Evolutionary conservation across 2,888 invertebrate species (phyloP), one percentile per base, ranked within the genome.

Genomic region (Philhelius pedissequus): DNA sequence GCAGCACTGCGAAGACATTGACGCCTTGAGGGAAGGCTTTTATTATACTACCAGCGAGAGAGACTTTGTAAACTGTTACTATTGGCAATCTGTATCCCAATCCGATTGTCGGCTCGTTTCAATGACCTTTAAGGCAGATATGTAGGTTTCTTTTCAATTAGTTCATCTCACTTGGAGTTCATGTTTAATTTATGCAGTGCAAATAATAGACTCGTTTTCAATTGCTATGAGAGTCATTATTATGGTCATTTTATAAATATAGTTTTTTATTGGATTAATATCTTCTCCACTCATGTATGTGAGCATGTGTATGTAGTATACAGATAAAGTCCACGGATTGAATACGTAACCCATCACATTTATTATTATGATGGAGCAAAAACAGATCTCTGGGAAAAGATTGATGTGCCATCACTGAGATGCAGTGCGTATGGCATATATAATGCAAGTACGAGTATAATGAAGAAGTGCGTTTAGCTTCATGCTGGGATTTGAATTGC

Each of bases 171-270:
- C 56, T 58, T 62, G 18, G 40, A 20, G 38, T 70, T 56, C 27
- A 25, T 62, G 30, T 48, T 78, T 82, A 73, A 78, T 82, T 77
- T 82, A 82, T 82, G 73, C 82, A 79, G 83, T 66, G 79, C 83
- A 84, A 84, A 84, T 84, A 84, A 71, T 77, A 79, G 79, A 75
- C 62, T 70, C 52, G 58, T 70, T n/a, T n/a, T 79, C 79, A 84
- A 84, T 84, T 84, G 75, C 45, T 75, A 66, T 66, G 70, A 79
- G 79, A 84, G 70, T 75, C 66, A 75, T 75, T 79, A 75, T 56
- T 35, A 43, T 69, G 69, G 30, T 40, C 75, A 70, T 75, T 54
- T 75, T 62, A 60, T 30, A 25, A 27, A 58, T 62, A 58, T 71
- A 60, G 43, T 58, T 50, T 76, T 62, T 30, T 18, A 32, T 48